Evolutionary conservation across 2,888 invertebrate species (phyloP).

Genomic region (Leptothorax acervorum): DNA sequence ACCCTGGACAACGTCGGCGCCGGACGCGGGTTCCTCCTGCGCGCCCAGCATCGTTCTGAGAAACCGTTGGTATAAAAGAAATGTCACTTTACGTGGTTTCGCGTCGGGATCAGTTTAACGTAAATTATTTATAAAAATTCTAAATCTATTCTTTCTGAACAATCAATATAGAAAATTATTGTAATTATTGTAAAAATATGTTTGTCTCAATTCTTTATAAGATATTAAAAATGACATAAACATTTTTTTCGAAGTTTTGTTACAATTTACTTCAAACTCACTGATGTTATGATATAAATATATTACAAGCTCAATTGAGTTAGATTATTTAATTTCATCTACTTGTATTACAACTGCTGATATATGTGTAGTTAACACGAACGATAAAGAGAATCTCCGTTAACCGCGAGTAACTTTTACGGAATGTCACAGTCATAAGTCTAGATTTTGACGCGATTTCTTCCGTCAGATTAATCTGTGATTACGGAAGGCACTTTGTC

Average conservation of each 20-base stretch:
- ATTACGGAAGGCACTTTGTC: background rate
- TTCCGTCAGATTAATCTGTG: background rate
- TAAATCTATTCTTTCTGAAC: background rate
- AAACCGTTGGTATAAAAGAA: background rate
- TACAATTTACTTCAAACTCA: background rate
- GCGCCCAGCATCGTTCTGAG: constrained; percentile 19
- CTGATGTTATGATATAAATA: background rate
- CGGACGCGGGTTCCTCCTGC: constrained; percentile 63
- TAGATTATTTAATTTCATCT: background rate
- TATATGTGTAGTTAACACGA: background rate
- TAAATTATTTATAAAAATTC: background rate
- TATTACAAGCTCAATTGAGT: background rate
- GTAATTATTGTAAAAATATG: background rate
- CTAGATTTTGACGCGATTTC: background rate
- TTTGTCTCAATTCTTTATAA: background rate
- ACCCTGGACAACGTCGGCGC: constrained; percentile 66
- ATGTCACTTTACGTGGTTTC: background rate
- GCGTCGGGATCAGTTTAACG: background rate
- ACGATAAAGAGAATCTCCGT: background rate
- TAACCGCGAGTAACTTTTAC: background rate
- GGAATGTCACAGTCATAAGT: background rate
- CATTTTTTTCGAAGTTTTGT: background rate
- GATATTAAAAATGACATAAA: background rate
- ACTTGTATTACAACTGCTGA: background rate
- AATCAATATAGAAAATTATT: background rate